Percentiles rank a stretch among this genome's conserved stretches.
These are phyloP conservation scores for Drosophila anomalata DNA, from an alignment of 2,888 invertebrate genomes.

Conservation along the genomic window DNA sequence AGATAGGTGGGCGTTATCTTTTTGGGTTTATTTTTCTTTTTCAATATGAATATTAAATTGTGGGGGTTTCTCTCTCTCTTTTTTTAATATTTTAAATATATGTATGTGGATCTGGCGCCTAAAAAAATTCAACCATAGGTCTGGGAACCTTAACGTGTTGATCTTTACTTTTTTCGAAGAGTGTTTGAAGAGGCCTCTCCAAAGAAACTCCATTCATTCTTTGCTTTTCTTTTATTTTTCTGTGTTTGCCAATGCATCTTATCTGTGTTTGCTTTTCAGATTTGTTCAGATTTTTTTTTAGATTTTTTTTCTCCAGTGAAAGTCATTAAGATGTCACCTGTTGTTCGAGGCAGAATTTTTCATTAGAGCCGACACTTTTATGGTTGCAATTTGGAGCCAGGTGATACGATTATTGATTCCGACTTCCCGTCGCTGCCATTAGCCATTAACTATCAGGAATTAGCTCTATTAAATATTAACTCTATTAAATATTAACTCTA, in stretches of 20 bases:
- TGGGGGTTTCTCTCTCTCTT: too few relatives aligned
- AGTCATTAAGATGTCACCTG: constrained; percentile 21
- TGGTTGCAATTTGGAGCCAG: constrained; percentile 10
- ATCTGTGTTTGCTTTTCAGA: constrained; percentile 8
- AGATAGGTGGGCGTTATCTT: constrained; percentile 15
- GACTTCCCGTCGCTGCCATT: constrained; percentile 15
- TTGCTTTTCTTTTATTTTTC: not conserved
- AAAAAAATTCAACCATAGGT: not conserved
- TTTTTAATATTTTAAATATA: too few relatives aligned
- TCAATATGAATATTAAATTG: too few relatives aligned
- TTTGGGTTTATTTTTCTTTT: not conserved
- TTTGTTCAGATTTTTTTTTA: not conserved
- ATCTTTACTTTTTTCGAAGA: constrained; percentile 32
- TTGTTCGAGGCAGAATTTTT: not conserved
- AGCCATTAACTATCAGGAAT: constrained; percentile 1
- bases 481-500: constrained; percentile 26
- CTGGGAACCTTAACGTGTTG: constrained; percentile 19
- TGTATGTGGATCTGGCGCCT: constrained; percentile 15
- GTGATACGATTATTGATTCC: constrained; percentile 25
- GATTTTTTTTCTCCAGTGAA: constrained; percentile 17
- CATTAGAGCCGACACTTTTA: constrained; percentile 23
- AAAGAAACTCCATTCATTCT: constrained; percentile 18
- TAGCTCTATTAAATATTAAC: constrained; percentile 20
- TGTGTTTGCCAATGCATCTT: constrained; percentile 24
- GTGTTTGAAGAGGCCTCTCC: constrained; percentile 16